A percentile compares a stretch with the other conserved stretches of the same genome.
These are phyloP conservation scores for Spodoptera picta DNA, from an alignment of 2,888 invertebrate genomes.

Conservation along the genomic window DNA sequence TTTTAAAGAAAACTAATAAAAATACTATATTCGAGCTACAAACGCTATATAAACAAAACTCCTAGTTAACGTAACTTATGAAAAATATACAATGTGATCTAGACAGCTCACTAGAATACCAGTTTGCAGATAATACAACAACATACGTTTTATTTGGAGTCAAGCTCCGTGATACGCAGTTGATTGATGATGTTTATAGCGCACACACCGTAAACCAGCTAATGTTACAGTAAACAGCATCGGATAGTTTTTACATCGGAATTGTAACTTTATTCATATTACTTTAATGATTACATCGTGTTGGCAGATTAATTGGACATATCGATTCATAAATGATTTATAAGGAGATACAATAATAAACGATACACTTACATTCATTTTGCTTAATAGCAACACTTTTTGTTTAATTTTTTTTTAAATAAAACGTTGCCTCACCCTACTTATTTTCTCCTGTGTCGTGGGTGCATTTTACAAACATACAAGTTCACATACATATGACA, in stretches of 20 bases:
- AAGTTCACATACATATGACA: too few species aligned
- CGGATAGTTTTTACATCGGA: constrained; percentile 29
- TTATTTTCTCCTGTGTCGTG: too few species aligned
- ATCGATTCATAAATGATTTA: constrained; percentile 16
- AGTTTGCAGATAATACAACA: constrained; percentile 1
- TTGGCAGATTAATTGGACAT: background rate
- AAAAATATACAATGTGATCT: background rate
- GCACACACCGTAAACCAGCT: constrained; percentile 42
- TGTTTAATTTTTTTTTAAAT: too few species aligned
- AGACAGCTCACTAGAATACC: constrained; percentile 2
- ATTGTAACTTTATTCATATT: constrained; percentile 8
- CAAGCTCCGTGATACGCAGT: constrained; percentile 42
- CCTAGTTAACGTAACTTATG: too few species aligned
- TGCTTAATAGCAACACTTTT: too few species aligned
- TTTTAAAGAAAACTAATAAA: too few species aligned
- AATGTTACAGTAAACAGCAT: constrained; percentile 62
- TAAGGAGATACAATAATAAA: background rate
- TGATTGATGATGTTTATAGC: constrained; percentile 70
- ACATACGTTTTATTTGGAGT: constrained; percentile 36
- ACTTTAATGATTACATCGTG: background rate
- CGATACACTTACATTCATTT: too few species aligned
- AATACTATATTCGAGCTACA: too few species aligned
- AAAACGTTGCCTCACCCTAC: too few species aligned
- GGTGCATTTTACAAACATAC: too few species aligned
- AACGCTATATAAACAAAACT: too few species aligned